A percentile compares a stretch with the other conserved stretches of the same genome.
Evolutionary conservation across 2,888 invertebrate species (phyloP).

Genomic region (Baccha elongata): DNA sequence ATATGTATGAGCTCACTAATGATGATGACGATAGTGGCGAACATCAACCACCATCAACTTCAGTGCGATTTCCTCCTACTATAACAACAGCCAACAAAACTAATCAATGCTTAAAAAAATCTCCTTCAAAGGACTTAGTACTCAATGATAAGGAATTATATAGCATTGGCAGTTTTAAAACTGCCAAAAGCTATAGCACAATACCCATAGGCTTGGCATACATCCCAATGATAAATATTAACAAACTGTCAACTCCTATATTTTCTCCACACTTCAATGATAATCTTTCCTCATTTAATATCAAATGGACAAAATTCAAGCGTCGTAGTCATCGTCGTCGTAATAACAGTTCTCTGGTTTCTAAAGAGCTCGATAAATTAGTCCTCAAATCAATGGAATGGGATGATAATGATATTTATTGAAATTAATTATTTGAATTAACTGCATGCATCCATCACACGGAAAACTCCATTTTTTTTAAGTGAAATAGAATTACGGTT

Average conservation of each 20-base stretch:
- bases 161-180: slow-evolving; percentile 77
- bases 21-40: slow-evolving; percentile 56
- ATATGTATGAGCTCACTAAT: slow-evolving; percentile 35
- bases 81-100: slow-evolving; percentile 31
- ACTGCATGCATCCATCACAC: slow-evolving; percentile 36
- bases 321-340: slow-evolving; percentile 78
- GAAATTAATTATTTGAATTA: slow-evolving; percentile 59
- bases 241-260: slow-evolving; percentile 80
- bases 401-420: slow-evolving; percentile 82
- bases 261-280: slow-evolving; percentile 80
- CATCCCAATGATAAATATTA: slow-evolving; percentile 79
- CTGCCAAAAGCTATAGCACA: slow-evolving; percentile 38
- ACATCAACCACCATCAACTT: slow-evolving; percentile 18
- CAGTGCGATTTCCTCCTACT: slow-evolving; percentile 31
- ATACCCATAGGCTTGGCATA: slow-evolving; percentile 60
- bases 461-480: slow-evolving; percentile 18
- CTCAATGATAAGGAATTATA: slow-evolving; percentile 79
- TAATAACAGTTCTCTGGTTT: slow-evolving; percentile 81
- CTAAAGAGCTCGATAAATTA: slow-evolving; percentile 81
- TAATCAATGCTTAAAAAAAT: slow-evolving; percentile 47
- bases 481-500: slow-evolving; percentile 49
- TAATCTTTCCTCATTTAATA: slow-evolving; percentile 79
- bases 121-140: slow-evolving; percentile 78
- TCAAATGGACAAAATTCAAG: slow-evolving; percentile 81
- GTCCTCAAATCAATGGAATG: slow-evolving; percentile 82